Base-by-base conservation (phyloP, 2,888 invertebrate genomes). In the Oscheius onirici region DNA sequence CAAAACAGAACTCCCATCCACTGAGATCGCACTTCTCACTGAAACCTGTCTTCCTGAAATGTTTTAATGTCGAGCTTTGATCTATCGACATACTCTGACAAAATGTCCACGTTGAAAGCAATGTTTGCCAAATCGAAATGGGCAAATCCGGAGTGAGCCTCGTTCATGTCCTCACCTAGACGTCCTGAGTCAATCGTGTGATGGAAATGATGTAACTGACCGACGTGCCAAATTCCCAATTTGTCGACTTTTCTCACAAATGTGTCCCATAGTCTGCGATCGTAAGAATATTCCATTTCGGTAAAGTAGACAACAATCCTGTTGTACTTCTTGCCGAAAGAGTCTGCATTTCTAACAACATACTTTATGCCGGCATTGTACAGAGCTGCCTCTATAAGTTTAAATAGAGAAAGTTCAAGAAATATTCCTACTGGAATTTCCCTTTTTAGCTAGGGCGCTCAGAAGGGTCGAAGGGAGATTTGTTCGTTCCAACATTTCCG, bases 161-260 rank as follows among this genome's bases (percentile, higher is more conserved):
- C 22, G n/a, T 51, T 51, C 51, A 22, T 51, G 51, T 20, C 24
- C 20, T 51, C 24, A 22, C 11, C 20, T 8, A 20, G 51, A 20
- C 8, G 10, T 28, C 28, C 28, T 55, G n/a, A 55, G 3, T 26
- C 26, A 26, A 8, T 28, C 3, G 24, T 11, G n/a, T 55, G 28
- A 55, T 26, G 11, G 17, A 24, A 24, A 6, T 3, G 24, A 52
- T 22, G 22, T 10, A 24, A 55, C 55, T 26, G 8, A 55, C 55
- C 55, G 28, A 55, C 55, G 28, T 24, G 24, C 55, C 55, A 55
- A 3, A 55, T 11, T 55, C 55, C 55, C n/a, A 55, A 13, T 26
- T 55, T 24, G 22, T 55, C 55, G 13, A 55, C 28, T 28, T 55
- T 55, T 2, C 55, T 55, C 28, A 55, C 55, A 26, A 26, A 55